Evolutionary conservation across 2,888 invertebrate genomes (phyloP).

Genomic region (Orgyia antiqua): DNA sequence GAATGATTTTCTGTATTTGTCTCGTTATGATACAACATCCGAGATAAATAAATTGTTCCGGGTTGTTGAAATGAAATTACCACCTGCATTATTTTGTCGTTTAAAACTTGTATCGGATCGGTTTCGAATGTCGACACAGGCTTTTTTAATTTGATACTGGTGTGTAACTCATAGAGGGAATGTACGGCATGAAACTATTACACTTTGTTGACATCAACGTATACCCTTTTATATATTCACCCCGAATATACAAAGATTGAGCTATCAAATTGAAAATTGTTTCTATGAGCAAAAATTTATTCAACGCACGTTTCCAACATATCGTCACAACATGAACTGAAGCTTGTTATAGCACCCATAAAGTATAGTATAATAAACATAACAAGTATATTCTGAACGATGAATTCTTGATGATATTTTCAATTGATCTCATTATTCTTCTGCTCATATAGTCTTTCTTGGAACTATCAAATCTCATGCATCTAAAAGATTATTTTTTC

Average conservation of each 20-base stretch:
- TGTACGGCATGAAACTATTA: slow-evolving; percentile 70
- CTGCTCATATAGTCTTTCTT: too few relatives aligned
- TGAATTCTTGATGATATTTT: too few relatives aligned
- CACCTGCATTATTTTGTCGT: too few relatives aligned
- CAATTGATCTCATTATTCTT: too few relatives aligned
- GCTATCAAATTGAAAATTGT: slow-evolving; percentile 76
- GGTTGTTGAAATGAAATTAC: too few relatives aligned
- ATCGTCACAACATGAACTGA: slow-evolving; percentile 52
- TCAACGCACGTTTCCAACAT: slow-evolving; percentile 59
- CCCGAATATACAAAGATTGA: slow-evolving; percentile 75
- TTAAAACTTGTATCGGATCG: too few relatives aligned
- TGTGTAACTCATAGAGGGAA: slow-evolving; percentile 63
- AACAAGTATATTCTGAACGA: slow-evolving; percentile 8
- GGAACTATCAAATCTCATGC: too few relatives aligned
- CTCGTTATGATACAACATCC: too few relatives aligned
- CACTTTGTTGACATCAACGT: slow-evolving; percentile 74
- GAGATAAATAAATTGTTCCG: too few relatives aligned
- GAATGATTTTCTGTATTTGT: too few relatives aligned
- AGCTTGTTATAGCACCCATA: slow-evolving; percentile 20
- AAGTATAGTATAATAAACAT: slow-evolving; percentile 16
- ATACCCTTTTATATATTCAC: slow-evolving; percentile 75
- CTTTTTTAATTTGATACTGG: slow-evolving; percentile 39
- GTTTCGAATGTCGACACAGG: too few relatives aligned
- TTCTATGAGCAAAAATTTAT: slow-evolving; percentile 74
- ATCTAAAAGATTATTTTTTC: too few relatives aligned